Evolutionary conservation across 2,888 invertebrate genomes (phyloP), one percentile per base, ranked within the genome.

Genomic region (Heliconius erato): DNA sequence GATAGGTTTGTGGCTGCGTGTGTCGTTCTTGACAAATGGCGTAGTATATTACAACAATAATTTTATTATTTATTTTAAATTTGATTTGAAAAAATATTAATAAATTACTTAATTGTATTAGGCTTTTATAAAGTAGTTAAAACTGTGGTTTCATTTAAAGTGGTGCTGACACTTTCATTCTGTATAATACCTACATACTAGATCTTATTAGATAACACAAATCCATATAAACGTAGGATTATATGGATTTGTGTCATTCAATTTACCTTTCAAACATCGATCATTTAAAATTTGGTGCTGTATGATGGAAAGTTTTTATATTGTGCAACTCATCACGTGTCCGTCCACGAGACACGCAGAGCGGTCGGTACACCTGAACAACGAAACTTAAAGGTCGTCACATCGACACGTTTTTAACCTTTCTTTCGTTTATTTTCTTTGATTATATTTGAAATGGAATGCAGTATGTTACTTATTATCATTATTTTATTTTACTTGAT

Each of bases 301-400:
- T 19, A 28, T 67, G 40, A 28, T 68, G 78, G 67, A 78, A 78
- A 78, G 78, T 68, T 78, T 77, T 63, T 49, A 44, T 44, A 40
- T 78, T 78, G 78, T 49, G 67, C 67, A 67, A 78, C 44, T 19
- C 76, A 7, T 78, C 78, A 78, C 78, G 78, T 78, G 78, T 40
- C 65, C 67, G 32, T 67, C 78, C 78, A 68, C 78, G 78, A 78
- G 67, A 68, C 78, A 19, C 19, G 32, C 28, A 14, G 19, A 12
- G 63, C 3, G 9, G 23, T 9, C 59, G n/a, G 78, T 49, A 78
- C 67, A 78, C 68, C 68, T 68, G 67, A 32, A 78, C 28, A 44
- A 78, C 67, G 49, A 49, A 78, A 68, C 78, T 40, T 78, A 67
- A 68, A 78, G 78, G 78, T 67, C 67, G 26, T 63, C 2, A 40